Conservation (phyloP, 2,888 invertebrate species). For the Meteorus cinctellus region DNA sequence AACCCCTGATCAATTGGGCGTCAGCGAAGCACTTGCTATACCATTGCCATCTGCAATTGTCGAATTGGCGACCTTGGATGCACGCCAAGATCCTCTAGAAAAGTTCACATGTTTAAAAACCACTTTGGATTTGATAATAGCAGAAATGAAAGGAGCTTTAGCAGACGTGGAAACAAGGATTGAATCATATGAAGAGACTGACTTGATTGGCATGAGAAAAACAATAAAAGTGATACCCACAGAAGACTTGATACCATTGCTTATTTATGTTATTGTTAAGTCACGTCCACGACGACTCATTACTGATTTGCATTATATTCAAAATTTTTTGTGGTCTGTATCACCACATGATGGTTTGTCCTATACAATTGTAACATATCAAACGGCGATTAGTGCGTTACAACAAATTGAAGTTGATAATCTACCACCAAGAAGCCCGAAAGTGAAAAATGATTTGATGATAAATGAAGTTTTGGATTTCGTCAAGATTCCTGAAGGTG, state of each 20-base stretch:
- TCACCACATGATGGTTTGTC: constrained; percentile 56
- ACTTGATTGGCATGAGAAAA: constrained; percentile 49
- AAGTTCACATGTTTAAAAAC: constrained; percentile 73
- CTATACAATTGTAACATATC: constrained; percentile 56
- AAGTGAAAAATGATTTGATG: constrained; percentile 54
- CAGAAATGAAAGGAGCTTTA: constrained; percentile 73
- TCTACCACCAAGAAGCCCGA: constrained; percentile 52
- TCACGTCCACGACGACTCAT: constrained; percentile 72
- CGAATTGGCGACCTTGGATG: constrained; percentile 73
- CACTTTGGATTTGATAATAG: constrained; percentile 73
- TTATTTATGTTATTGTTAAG: constrained; percentile 72
- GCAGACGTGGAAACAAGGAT: constrained; percentile 65
- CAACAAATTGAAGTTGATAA: constrained; percentile 50
- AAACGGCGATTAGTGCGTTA: constrained; percentile 54
- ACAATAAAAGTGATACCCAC: constrained; percentile 51
- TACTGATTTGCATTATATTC: constrained; percentile 73
- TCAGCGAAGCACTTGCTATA: constrained; percentile 69
- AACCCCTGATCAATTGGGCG: constrained; percentile 71
- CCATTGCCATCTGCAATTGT: constrained; percentile 74
- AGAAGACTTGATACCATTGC: constrained; percentile 70
- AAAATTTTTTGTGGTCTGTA: constrained; percentile 67
- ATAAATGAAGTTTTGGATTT: constrained; percentile 55
- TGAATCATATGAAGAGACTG: constrained; percentile 46
- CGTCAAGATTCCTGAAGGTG: constrained; percentile 46
- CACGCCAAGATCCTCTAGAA: constrained; percentile 70